Evolutionary conservation across 2,113 vertebrate genomes (phyloP).

Genomic region (Pangasianodon gigas): DNA sequence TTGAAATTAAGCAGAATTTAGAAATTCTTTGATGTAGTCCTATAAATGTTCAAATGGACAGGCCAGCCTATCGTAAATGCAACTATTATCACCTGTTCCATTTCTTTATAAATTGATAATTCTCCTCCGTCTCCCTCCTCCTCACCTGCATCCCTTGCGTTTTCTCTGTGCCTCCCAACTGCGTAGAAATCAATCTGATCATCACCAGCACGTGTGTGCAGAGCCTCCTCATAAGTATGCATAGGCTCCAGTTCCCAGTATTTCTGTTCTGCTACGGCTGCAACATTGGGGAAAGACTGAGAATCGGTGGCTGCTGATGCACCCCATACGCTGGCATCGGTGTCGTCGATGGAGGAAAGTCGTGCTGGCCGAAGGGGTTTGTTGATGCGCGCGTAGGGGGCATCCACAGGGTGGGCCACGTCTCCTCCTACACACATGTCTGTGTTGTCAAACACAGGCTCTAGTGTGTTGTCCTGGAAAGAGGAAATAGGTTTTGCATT

Average conservation of each 20-base stretch:
- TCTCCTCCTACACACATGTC: neutral
- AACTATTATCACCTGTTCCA: neutral
- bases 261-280: constrained; percentile 39
- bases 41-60: neutral
- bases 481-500: neutral
- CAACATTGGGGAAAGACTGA: neutral
- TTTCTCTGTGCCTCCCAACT: constrained; percentile 29
- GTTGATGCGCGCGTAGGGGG: constrained; percentile 59
- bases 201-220: neutral
- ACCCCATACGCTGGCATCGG: neutral
- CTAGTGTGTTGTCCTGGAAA: constrained; percentile 27
- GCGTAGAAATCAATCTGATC: constrained; percentile 55
- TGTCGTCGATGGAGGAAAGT: neutral
- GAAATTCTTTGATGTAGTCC: neutral
- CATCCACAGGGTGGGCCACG: neutral
- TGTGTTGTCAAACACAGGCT: neutral
- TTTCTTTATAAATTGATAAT: neutral
- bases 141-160: neutral
- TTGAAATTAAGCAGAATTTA: neutral
- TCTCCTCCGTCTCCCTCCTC: neutral
- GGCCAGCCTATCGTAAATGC: neutral
- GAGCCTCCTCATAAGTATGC: constrained; percentile 63
- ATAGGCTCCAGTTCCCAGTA: constrained; percentile 59
- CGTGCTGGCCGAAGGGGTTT: constrained; percentile 41
- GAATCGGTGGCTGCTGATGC: neutral